Base-by-base conservation (phyloP, 2,797 vertebrate genomes). In the Nannoperca australis region DNA sequence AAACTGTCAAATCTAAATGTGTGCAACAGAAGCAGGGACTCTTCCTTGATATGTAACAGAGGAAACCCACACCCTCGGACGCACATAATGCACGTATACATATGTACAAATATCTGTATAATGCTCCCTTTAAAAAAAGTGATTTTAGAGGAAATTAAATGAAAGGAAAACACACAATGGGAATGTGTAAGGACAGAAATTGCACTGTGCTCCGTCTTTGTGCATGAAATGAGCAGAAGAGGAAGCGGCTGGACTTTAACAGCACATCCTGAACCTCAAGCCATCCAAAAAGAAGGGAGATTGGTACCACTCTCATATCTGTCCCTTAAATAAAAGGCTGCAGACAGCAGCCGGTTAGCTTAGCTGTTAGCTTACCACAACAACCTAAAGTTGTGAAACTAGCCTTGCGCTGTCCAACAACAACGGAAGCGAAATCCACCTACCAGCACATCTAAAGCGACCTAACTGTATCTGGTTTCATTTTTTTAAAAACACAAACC, bases 141-240 rank as follows among this genome's bases (percentile, higher is more conserved):
- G 30, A 55, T 47, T 58, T 51, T 18, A 69, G 34, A 61, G 22
- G 30, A 69, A 60, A 24, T 22, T 11, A 15, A 66, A 44, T 20
- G 30, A 27, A 59, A 55, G n/a, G 24, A 20, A 68, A 60, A 55
- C 15, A 77, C 47, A 66, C 63, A 58, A 53, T 7, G 78, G 90
- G 88, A 92, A 92, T 89, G 90, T 89, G 72, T 71, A 24, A 47
- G 73, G 81, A 78, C 60, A 68, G 73, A 85, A 88, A 90, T 85
- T 86, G 86, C 81, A 90, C 87, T 65, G 79, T 83, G 80, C 85
- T 91, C 83, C 6, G 2, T 81, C 79, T 83, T 84, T 91, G 78
- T 89, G 90, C 85, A 86, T 61, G 53, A 82, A 82, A 88, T 15
- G 50, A 83, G 72, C 11, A 73, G 53, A 72, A 78, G 75, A 89